Conservation (phyloP, 2,888 invertebrate genomes). For the Griposia aprilina region DNA sequence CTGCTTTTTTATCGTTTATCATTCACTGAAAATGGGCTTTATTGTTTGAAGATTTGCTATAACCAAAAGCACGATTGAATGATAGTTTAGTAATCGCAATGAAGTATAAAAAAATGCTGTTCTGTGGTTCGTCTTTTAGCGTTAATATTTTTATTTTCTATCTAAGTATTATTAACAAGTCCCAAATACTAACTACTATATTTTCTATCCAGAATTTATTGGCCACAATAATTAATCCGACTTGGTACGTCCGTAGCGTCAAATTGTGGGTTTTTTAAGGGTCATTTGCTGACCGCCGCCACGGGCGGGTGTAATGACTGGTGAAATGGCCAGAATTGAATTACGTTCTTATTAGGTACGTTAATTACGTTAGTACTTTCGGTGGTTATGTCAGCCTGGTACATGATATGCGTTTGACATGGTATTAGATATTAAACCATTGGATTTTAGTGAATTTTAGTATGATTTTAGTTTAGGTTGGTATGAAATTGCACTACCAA, state of each 20-base stretch:
- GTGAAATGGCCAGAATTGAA: conserved; percentile 42
- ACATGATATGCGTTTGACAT: not conserved
- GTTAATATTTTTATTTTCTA: not conserved
- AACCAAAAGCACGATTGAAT: not conserved
- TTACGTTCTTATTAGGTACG: conserved; percentile 21
- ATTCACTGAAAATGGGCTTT: not conserved
- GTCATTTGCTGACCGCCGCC: conserved; percentile 39
- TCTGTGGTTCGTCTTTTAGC: not conserved
- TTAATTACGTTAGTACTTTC: conserved; percentile 18
- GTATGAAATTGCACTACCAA: no score
- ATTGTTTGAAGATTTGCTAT: not conserved
- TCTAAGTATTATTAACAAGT: no score
- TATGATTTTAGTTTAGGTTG: not conserved
- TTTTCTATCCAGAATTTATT: conserved; percentile 6
- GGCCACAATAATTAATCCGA: conserved; percentile 28
- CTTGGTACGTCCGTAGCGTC: conserved; percentile 10
- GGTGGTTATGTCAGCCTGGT: conserved; percentile 26
- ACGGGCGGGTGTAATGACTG: conserved; percentile 33
- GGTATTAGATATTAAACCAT: not conserved
- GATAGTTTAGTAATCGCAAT: not conserved
- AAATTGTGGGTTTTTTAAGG: conserved; percentile 49
- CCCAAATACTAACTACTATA: not conserved
- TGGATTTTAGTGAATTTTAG: not conserved
- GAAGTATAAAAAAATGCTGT: not conserved
- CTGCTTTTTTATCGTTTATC: not conserved